Percentiles rank a stretch among this genome's conserved stretches.
These are phyloP conservation scores for Galerucella pusilla DNA, from an alignment of 2,888 invertebrate genomes.

Conservation along the genomic window DNA sequence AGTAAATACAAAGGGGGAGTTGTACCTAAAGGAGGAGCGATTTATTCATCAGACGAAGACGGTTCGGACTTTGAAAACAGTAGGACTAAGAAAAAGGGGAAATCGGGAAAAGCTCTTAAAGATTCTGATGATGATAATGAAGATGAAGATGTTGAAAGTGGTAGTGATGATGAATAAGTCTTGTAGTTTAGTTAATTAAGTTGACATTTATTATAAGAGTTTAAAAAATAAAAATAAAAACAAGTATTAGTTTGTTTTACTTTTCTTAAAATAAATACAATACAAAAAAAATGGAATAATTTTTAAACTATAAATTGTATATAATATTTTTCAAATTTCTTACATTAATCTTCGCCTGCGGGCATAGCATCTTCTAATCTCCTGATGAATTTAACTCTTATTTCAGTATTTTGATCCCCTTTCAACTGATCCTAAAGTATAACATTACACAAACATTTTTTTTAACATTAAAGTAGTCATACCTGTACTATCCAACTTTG, in stretches of 20 bases:
- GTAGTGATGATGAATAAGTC: conserved; percentile 26
- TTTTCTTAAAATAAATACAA: conserved; percentile 1
- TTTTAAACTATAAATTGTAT: neutral
- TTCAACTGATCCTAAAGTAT: conserved; percentile 87
- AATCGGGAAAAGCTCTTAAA: conserved; percentile 78
- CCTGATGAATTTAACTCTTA: conserved; percentile 93
- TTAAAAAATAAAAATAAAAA: neutral
- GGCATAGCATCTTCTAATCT: conserved; percentile 97
- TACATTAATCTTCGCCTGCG: conserved; percentile 92
- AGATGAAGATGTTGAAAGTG: conserved; percentile 48
- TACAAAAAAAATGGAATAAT: conserved; percentile 23
- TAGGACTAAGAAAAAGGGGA: conserved; percentile 77
- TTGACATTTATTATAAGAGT: neutral
- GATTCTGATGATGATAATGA: conserved; percentile 75
- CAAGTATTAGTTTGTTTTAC: neutral
- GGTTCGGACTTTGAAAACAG: conserved; percentile 85
- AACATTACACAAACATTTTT: conserved; percentile 11
- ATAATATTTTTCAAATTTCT: conserved; percentile 14
- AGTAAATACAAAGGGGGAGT: conserved; percentile 87
- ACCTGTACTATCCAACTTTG: conserved; percentile 89
- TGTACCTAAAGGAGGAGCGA: conserved; percentile 65
- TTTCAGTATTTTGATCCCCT: conserved; percentile 93
- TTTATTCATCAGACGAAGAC: conserved; percentile 91
- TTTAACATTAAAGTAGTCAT: conserved; percentile 22
- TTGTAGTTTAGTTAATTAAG: neutral